Conservation (phyloP, 1,140 invertebrate species). For the Anadara kagoshimensis region DNA sequence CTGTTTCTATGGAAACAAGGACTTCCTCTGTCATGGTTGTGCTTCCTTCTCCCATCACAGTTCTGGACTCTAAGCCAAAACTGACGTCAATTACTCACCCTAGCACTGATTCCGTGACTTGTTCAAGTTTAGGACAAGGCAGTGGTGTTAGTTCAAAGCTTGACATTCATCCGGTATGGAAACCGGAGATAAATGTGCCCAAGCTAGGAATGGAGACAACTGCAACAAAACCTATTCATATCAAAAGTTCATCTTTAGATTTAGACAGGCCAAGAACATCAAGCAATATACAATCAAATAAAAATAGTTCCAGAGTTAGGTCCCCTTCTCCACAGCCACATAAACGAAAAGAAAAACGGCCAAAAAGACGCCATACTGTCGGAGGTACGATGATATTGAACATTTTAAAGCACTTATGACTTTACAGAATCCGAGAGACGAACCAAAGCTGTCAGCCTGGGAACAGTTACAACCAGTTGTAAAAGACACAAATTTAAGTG, state of each 20-base stretch:
- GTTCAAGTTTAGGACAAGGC: no score
- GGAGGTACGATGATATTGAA: conserved; percentile 91
- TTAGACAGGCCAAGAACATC: neutral
- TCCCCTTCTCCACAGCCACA: conserved; percentile 33
- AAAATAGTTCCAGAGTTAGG: conserved; percentile 21
- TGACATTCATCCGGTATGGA: no score
- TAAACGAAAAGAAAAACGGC: conserved; percentile 46
- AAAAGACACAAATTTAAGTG: conserved; percentile 25
- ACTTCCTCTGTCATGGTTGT: conserved; percentile 28
- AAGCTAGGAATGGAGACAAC: conserved; percentile 30
- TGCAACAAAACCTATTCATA: conserved; percentile 5
- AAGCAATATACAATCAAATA: neutral
- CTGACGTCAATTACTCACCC: no score
- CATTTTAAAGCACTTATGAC: conserved; percentile 78
- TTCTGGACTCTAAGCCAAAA: no score
- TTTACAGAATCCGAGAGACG: conserved; percentile 59
- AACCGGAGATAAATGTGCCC: conserved; percentile 27
- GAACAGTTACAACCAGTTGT: conserved; percentile 69
- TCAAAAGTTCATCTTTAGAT: neutral
- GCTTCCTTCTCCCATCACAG: conserved; percentile 5
- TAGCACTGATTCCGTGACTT: no score
- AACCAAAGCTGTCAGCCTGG: conserved; percentile 70
- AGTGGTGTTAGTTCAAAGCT: no score
- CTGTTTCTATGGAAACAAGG: conserved; percentile 8
- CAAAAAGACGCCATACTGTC: conserved; percentile 87